Percentiles rank a stretch among this genome's conserved stretches.
Conservation (phyloP, 92 coral and sea anemone species). For the Epizoanthus ramosus region DNA sequence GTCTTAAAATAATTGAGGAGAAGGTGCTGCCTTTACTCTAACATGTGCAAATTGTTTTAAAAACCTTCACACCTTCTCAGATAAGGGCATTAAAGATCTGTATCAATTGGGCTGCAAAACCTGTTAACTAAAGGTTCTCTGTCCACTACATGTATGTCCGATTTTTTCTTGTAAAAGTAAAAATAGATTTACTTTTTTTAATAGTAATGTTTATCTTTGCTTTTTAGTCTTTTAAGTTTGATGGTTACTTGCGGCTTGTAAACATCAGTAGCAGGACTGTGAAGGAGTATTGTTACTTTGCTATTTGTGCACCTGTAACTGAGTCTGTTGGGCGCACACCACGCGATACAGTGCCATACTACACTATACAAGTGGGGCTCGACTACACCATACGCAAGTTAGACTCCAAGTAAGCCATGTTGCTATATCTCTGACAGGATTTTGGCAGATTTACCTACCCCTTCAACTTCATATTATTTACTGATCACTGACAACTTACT, state of each 20-base stretch:
- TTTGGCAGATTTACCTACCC: background rate
- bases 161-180: background rate
- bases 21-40: too few species aligned
- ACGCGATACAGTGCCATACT: constrained; percentile 56
- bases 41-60: too few species aligned
- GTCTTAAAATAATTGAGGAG: too few species aligned
- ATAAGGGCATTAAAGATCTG: too few species aligned
- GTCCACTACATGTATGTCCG: too few species aligned
- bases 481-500: too few species aligned
- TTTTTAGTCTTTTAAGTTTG: constrained; percentile 76
- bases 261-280: constrained; percentile 45
- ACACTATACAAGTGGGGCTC: constrained; percentile 76
- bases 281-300: constrained; percentile 79
- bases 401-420: constrained; percentile 64
- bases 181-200: background rate
- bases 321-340: constrained; percentile 59
- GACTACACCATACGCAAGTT: constrained; percentile 60
- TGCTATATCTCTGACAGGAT: background rate
- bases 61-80: too few species aligned
- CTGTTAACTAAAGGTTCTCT: too few species aligned
- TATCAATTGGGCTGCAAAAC: too few species aligned
- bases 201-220: too few species aligned
- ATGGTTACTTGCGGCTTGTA: constrained; percentile 64
- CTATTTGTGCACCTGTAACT: constrained; percentile 71
- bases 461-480: background rate